Evolutionary conservation across 1,140 invertebrate species (phyloP).

Genomic region (Ips nitidus): DNA sequence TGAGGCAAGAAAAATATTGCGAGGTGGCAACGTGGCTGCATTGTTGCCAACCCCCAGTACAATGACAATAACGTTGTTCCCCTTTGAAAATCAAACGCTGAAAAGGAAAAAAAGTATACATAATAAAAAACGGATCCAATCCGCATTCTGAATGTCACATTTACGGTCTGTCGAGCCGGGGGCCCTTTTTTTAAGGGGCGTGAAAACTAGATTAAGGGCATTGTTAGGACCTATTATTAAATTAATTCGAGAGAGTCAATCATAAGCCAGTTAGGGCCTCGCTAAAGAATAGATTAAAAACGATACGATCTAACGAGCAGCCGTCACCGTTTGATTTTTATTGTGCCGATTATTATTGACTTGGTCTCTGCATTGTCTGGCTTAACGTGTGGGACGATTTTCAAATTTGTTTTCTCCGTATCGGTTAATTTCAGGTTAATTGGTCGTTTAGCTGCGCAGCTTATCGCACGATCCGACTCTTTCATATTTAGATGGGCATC

Average conservation of each 20-base stretch:
- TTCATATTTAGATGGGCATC: no score
- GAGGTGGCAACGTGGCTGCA: no score
- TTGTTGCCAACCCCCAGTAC: no score
- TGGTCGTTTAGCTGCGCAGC: no score
- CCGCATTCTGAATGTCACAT: conserved; percentile 37
- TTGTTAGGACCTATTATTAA: conserved; percentile 47
- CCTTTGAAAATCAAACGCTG: no score
- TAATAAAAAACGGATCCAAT: conserved; percentile 17
- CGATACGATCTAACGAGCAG: conserved; percentile 32
- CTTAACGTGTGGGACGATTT: conserved; percentile 17
- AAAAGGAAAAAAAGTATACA: no score
- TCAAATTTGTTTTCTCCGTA: conserved; percentile 11
- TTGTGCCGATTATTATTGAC: conserved; percentile 18
- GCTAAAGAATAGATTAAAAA: conserved; percentile 33
- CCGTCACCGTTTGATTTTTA: conserved; percentile 33
- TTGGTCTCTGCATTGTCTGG: conserved; percentile 11
- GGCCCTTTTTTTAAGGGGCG: conserved; percentile 44
- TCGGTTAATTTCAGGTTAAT: not conserved
- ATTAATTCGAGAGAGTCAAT: conserved; percentile 48
- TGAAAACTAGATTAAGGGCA: conserved; percentile 48
- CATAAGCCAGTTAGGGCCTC: conserved; percentile 43
- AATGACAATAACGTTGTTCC: no score
- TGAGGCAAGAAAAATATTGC: no score
- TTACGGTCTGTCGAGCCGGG: conserved; percentile 40
- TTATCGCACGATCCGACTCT: no score